Base-by-base conservation (phyloP, 2,113 vertebrate genomes). In the Pongo abelii region DNA sequence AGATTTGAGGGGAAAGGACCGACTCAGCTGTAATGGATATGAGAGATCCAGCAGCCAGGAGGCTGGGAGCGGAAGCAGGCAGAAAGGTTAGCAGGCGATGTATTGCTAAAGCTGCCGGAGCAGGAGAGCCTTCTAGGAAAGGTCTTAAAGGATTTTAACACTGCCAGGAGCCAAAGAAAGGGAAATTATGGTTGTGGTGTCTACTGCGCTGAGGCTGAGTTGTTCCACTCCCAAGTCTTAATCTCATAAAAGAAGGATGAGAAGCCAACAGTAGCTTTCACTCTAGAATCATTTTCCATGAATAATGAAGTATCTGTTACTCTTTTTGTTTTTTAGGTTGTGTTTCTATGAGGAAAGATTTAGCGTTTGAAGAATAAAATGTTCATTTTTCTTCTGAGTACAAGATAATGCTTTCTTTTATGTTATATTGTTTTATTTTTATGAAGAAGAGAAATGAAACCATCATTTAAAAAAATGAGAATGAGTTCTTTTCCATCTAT, bases 61-160 rank as follows among this genome's bases (percentile, higher is more conserved):
- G 96, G 96, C 97, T 8, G 27, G 74, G 70, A 48, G 14, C 1
- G 1, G 70, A 94, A 25, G 43, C 20, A 10, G 13, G 52, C 9
- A 2, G 89, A 97, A 96, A 98, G 96, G 97, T 97, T 97, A 98
- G 97, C 90, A 89, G 96, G 97, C 97, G 96, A n/a, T 83, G 87
- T 93, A 95, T 96, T 98, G 97, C 98, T 98, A 74, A 97, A 98
- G 98, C 97, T 98, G 97, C 96, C 94, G n/a, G 59, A 94, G 96
- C 96, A 83, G 98, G 92, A 95, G 98, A 98, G 96, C 97, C 93
- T 98, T 98, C 98, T 95, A 98, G 97, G 97, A 97, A 97, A 97
- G 97, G 98, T 98, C 98, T 98, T 98, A 98, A 98, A 98, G 98
- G 98, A 98, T 98, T 98, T 98, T 97, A 98, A 94, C 97, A 84